These are phyloP conservation scores for Scolopax mira DNA, from an alignment of 2,113 vertebrate genomes.

Conservation along the genomic window DNA sequence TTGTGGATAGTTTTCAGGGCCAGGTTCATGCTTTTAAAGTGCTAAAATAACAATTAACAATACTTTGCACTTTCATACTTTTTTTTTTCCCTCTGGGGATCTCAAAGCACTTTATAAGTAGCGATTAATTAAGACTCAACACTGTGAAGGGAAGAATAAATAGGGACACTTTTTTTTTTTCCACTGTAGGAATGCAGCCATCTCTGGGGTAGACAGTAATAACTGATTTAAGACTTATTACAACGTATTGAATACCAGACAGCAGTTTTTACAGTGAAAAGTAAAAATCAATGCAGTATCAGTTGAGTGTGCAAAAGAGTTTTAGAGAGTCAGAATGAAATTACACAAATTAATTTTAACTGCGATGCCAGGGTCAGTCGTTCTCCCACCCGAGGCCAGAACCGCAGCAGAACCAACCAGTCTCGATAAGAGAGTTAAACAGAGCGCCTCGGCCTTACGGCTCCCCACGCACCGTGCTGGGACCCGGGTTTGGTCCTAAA, in stretches of 20 bases:
- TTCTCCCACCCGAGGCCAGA: background rate
- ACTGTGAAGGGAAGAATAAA: background rate
- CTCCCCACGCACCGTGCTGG: background rate
- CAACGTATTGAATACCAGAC: background rate
- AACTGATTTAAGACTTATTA: background rate
- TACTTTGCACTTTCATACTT: background rate
- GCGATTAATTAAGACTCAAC: conserved; percentile 32
- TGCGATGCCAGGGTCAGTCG: background rate
- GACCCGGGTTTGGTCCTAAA: background rate
- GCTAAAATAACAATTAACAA: conserved; percentile 50
- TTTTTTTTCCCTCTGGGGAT: background rate
- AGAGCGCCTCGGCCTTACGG: background rate
- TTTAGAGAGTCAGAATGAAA: background rate
- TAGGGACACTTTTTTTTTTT: background rate
- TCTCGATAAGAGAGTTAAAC: background rate
- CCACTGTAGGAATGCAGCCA: background rate
- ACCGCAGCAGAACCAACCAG: background rate
- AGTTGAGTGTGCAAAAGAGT: background rate
- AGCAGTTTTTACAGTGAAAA: background rate
- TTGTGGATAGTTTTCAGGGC: conserved; percentile 19
- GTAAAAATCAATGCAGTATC: background rate
- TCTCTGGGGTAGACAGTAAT: background rate
- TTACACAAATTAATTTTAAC: background rate
- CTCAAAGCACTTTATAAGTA: conserved; percentile 15
- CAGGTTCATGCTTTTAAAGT: conserved; percentile 34